Conservation (phyloP, 2,888 invertebrate species). For the Polydrusus pterygomalis region DNA sequence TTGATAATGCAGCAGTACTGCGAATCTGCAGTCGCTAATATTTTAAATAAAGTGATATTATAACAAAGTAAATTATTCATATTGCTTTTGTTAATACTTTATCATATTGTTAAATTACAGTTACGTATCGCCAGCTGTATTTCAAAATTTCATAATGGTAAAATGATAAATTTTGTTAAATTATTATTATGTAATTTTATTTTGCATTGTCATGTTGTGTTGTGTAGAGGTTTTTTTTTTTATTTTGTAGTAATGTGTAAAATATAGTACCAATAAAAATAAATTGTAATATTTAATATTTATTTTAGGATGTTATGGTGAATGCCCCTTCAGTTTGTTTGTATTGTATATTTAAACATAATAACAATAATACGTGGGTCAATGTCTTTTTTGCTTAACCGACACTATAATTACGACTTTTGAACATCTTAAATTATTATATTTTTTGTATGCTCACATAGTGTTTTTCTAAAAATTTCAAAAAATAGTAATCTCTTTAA, state of each 20-base stretch:
- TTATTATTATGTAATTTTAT: background rate
- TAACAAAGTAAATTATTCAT: no score
- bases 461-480: no score
- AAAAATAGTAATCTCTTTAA: no score
- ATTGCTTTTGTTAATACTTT: background rate
- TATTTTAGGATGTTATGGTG: conserved; percentile 1
- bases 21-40: no score
- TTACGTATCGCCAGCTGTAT: background rate
- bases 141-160: background rate
- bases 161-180: background rate
- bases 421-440: no score
- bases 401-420: no score
- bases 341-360: background rate
- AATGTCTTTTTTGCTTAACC: background rate
- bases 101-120: background rate
- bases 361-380: background rate
- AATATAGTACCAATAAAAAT: no score
- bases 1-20: no score
- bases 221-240: background rate
- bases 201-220: background rate
- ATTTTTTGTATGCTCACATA: no score
- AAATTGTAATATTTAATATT: no score
- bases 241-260: background rate
- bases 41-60: no score
- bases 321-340: background rate